phyloP scores from a whole-genome alignment of 2,113 vertebrate genomes.

The Muntiacus reevesi region DNA sequence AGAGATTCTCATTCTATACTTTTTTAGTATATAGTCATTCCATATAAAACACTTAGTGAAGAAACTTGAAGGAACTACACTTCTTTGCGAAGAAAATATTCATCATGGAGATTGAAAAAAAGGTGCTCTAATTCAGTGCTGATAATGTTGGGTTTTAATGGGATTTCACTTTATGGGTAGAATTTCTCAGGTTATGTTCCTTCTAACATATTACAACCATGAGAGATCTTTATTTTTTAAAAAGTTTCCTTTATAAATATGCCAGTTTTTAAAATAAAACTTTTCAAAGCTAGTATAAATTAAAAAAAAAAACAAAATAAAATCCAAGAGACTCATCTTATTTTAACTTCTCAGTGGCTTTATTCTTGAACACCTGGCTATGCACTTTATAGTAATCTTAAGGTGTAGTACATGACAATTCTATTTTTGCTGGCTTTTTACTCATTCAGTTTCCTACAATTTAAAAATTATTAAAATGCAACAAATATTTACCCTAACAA shows the following conservation, averaged over 20 bases:
- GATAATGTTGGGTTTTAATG: not conserved
- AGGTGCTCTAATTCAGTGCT: not conserved
- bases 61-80: not conserved
- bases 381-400: not conserved
- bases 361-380: not conserved
- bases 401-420: not conserved
- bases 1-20: not conserved
- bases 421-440: not conserved
- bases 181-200: not conserved
- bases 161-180: not conserved
- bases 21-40: not conserved
- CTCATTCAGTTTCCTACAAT: not conserved
- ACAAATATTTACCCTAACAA: constrained; percentile 20
- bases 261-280: not conserved
- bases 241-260: not conserved
- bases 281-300: not conserved
- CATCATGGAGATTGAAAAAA: not conserved
- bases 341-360: not conserved
- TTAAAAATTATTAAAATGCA: constrained; percentile 14
- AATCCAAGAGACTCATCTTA: not conserved
- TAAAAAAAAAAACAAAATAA: not conserved
- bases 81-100: constrained; percentile 10
- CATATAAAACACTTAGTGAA: not conserved
- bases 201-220: constrained; percentile 15
- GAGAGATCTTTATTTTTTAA: not conserved